Evolutionary conservation across 2,888 invertebrate genomes (phyloP), one percentile per base, ranked within the genome.

Genomic region (Ligdia adustata): DNA sequence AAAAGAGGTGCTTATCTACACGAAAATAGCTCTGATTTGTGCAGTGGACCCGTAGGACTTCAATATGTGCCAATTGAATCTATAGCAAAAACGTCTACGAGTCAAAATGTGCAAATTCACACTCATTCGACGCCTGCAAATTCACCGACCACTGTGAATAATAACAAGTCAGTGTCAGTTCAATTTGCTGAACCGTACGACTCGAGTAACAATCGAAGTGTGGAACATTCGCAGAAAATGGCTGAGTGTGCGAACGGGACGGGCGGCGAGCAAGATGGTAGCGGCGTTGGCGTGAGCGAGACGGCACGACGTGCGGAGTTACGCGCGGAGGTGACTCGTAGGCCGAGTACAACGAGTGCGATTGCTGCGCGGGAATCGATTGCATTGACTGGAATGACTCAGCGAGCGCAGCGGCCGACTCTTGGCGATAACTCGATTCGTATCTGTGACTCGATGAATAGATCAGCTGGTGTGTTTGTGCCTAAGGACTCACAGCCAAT

Each of bases 61-160:
- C 32, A 32, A 9, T 32, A 32, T 32, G 32, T 32, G 7, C 32
- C 32, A 16, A 32, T 32, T 32, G 9, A 9, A 32, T 16, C 15
- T n/a, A 29, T 5, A 14, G 9, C 15, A 7, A 15, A 16, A 16
- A 4, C 32, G 7, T 7, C 15, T 7, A 3, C 18, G 15, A 9
- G n/a, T 4, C 9, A n/a, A 16, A 9, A 16, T 18, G 32, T 9
- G 9, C 9, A 9, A 11, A 11, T 11, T 2, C 2, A 27, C 2
- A 9, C 9, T 32, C 32, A 32, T 9, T 32, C 32, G 15, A 32
- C 32, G 9, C 32, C 32, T 1, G 16, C 32, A 9, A 15, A 9
- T n/a, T 15, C 32, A 3, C 18, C 32, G 4, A n/a, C 16, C 9
- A 18, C 3, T n/a, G 18, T 13, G 9, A 32, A 16, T 9, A 32